Conservation (phyloP, 2,888 invertebrate species). For the Mylabris sibirica region DNA sequence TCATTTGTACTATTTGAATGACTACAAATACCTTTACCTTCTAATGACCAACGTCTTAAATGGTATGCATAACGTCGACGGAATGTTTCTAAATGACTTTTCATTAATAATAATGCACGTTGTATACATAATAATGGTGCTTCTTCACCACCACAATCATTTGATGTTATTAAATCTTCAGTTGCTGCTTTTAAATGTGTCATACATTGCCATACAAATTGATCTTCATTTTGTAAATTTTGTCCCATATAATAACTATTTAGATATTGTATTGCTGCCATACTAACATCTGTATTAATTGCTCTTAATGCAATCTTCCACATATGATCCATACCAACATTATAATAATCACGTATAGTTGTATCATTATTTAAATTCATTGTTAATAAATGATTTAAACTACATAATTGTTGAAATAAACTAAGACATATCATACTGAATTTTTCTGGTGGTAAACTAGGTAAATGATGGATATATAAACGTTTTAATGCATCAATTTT, state of each 20-base stretch:
- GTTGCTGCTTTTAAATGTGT: constrained; percentile 86
- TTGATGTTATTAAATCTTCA: constrained; percentile 68
- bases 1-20: constrained; percentile 74
- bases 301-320: constrained; percentile 94
- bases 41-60: constrained; percentile 86
- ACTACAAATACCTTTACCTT: constrained; percentile 80
- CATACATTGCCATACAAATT: constrained; percentile 94
- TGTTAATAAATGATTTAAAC: constrained; percentile 82
- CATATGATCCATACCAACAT: constrained; percentile 89
- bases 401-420: constrained; percentile 90
- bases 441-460: constrained; percentile 85
- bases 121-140: constrained; percentile 88
- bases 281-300: constrained; percentile 90
- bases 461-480: constrained; percentile 87
- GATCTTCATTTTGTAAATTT: constrained; percentile 88
- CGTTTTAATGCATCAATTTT: constrained; percentile 87
- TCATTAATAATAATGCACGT: constrained; percentile 83
- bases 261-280: constrained; percentile 93
- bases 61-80: constrained; percentile 88
- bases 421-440: constrained; percentile 92
- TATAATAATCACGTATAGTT: constrained; percentile 64
- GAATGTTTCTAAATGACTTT: constrained; percentile 94
- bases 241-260: constrained; percentile 95
- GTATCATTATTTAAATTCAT: constrained; percentile 63
- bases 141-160: constrained; percentile 68